A percentile compares a stretch with the other conserved stretches of the same genome.
Conservation (phyloP, 2,113 vertebrate genomes). For the Microcebus murinus region DNA sequence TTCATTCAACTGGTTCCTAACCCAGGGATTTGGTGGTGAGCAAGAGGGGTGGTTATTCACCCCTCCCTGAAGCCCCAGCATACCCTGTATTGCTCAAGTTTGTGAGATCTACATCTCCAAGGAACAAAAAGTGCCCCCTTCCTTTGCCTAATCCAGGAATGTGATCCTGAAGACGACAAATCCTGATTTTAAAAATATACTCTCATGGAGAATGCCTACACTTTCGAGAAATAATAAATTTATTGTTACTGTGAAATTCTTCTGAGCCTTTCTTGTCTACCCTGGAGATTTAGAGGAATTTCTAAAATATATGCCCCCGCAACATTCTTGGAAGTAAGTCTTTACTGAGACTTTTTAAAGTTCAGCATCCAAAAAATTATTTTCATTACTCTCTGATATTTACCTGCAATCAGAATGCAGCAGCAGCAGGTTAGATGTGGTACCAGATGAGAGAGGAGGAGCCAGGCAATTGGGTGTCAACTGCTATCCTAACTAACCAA, state of each 20-base stretch:
- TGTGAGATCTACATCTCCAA: neutral
- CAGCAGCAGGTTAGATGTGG: neutral
- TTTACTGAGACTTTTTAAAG: neutral
- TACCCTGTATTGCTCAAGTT: neutral
- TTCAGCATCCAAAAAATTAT: neutral
- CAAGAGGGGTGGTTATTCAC: neutral
- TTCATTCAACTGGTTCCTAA: neutral
- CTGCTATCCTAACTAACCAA: neutral
- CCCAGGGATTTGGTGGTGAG: neutral
- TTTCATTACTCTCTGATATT: neutral
- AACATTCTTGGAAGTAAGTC: neutral
- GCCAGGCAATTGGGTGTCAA: too few relatives aligned
- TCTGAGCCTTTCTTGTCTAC: neutral
- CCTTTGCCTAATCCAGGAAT: neutral
- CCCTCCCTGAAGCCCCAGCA: neutral
- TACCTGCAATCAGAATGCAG: neutral
- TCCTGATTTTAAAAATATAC: neutral
- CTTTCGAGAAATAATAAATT: neutral
- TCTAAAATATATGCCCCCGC: neutral
- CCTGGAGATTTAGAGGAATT: neutral
- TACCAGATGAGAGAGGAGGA: fast-evolving
- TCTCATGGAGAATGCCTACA: neutral
- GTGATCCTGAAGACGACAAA: neutral
- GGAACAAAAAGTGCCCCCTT: neutral
- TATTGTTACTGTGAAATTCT: conserved; percentile 26